Percentiles rank a stretch among this genome's conserved stretches.
These are phyloP conservation scores for Cantharis flavilabris DNA, from an alignment of 2,888 invertebrate genomes.

Conservation along the genomic window DNA sequence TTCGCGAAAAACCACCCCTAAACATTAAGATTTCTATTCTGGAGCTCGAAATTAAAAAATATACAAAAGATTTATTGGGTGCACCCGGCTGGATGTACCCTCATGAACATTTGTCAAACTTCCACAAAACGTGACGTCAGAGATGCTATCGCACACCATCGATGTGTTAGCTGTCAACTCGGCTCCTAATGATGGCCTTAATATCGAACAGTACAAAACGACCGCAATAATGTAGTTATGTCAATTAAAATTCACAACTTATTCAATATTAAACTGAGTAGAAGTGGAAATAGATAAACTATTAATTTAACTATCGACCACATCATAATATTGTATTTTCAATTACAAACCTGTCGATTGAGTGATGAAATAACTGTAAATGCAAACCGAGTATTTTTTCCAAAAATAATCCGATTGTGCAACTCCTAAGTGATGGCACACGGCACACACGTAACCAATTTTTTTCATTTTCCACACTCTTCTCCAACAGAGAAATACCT, in stretches of 20 bases:
- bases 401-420: background rate
- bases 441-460: background rate
- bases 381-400: background rate
- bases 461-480: background rate
- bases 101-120: constrained; percentile 18
- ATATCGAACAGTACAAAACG: constrained; percentile 33
- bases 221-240: constrained; percentile 29
- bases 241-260: constrained; percentile 25
- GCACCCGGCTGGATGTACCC: constrained; percentile 8
- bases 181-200: constrained; percentile 31
- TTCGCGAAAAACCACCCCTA: background rate
- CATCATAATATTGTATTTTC: background rate
- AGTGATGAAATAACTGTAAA: background rate
- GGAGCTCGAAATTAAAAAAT: background rate
- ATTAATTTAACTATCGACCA: background rate
- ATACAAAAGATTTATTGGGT: constrained; percentile 13
- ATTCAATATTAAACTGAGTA: constrained; percentile 11
- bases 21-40: background rate
- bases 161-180: constrained; percentile 35
- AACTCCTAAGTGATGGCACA: background rate
- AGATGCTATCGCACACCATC: constrained; percentile 26
- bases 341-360: background rate
- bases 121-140: constrained; percentile 17
- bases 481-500: background rate
- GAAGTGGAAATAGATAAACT: background rate